Conservation (phyloP, 2,113 vertebrate species). For the Pholis gunnellus region DNA sequence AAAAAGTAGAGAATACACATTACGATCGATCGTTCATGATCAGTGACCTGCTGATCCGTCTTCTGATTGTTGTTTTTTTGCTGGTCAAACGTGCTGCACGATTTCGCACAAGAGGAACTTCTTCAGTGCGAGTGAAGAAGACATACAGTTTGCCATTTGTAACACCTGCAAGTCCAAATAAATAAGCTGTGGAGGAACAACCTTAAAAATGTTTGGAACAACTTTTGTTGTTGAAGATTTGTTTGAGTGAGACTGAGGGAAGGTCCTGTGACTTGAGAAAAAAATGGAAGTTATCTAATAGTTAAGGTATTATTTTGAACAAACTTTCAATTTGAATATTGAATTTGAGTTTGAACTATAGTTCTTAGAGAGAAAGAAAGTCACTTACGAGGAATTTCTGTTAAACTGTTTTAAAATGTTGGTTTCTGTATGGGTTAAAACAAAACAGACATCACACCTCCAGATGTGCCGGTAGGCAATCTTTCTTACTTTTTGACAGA, state of each 20-base stretch:
- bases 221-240: not conserved
- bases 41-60: too few relatives aligned
- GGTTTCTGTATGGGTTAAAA: not conserved
- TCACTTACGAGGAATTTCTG: not conserved
- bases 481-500: not conserved
- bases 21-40: too few relatives aligned
- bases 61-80: too few relatives aligned
- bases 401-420: not conserved
- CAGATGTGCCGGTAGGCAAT: not conserved
- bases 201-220: too few relatives aligned
- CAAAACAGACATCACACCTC: not conserved
- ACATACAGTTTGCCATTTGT: not conserved
- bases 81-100: too few relatives aligned
- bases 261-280: not conserved
- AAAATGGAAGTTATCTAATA: too few relatives aligned
- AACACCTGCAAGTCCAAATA: not conserved
- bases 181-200: not conserved
- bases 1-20: too few relatives aligned
- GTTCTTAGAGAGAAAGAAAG: too few relatives aligned
- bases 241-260: not conserved
- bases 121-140: not conserved
- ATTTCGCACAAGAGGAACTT: too few relatives aligned
- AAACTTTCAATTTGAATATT: too few relatives aligned
- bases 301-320: too few relatives aligned
- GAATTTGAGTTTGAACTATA: not conserved